phyloP scores from a whole-genome alignment of 2,888 invertebrate species.

The Sycophila texana region DNA sequence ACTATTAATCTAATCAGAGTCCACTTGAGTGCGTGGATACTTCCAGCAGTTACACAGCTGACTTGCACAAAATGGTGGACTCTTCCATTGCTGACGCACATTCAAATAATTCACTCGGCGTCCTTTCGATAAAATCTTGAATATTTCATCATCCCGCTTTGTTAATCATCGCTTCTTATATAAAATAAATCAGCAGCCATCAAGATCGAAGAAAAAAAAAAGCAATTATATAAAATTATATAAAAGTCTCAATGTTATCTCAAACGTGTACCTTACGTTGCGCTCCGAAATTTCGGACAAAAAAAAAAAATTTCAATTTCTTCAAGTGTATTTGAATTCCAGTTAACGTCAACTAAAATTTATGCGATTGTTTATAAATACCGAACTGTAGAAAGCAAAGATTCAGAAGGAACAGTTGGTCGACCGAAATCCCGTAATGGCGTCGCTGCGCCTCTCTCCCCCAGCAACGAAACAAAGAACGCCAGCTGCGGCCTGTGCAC shows the following conservation, averaged over 20 bases:
- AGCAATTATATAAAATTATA: background rate
- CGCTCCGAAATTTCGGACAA: background rate
- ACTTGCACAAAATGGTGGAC: conserved; percentile 46
- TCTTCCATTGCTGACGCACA: conserved; percentile 16
- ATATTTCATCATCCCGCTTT: too few relatives aligned
- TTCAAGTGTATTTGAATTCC: background rate
- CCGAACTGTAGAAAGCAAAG: background rate
- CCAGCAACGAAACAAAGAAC: conserved; percentile 42
- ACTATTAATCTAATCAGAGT: too few relatives aligned
- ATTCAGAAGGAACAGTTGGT: conserved; percentile 1
- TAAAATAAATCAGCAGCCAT: too few relatives aligned
- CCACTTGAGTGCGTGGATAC: too few relatives aligned
- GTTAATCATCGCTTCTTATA: too few relatives aligned
- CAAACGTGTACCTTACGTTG: conserved; percentile 10
- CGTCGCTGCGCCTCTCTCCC: conserved; percentile 9
- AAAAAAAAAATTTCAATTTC: background rate
- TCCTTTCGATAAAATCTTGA: too few relatives aligned
- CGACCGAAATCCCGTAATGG: conserved; percentile 31
- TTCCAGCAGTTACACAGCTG: conserved; percentile 33
- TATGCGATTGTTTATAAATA: background rate
- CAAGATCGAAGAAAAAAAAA: background rate
- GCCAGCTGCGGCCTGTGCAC: conserved; percentile 1
- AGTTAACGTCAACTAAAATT: conserved; percentile 23
- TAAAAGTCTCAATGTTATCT: background rate
- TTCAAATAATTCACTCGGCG: too few relatives aligned